Evolutionary conservation across 1,140 invertebrate genomes (phyloP).

Genomic region (Drosophila repletoides): DNA sequence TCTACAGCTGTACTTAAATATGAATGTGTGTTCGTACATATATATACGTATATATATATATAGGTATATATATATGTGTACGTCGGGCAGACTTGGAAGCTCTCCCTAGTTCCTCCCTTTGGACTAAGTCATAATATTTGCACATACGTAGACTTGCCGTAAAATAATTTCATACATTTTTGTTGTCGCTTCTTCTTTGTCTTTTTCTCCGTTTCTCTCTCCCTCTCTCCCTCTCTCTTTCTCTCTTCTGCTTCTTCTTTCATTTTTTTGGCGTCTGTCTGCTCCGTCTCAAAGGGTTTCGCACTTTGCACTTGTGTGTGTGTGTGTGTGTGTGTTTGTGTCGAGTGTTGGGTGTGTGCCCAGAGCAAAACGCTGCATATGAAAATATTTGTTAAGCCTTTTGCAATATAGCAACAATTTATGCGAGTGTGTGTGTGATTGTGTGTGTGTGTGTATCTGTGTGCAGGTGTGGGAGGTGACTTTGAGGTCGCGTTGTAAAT

Average conservation of each 20-base stretch:
- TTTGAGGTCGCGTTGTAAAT: slow-evolving; percentile 46
- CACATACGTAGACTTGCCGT: slow-evolving; percentile 56
- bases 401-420: slow-evolving; percentile 41
- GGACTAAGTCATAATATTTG: slow-evolving; percentile 57
- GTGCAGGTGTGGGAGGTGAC: slow-evolving; percentile 1
- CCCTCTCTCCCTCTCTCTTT: neutral
- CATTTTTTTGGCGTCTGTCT: slow-evolving; percentile 33
- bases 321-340: neutral
- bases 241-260: slow-evolving; percentile 13
- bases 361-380: slow-evolving; percentile 54
- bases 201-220: slow-evolving; percentile 3
- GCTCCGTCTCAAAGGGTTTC: slow-evolving; percentile 69
- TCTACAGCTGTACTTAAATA: neutral
- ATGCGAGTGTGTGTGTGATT: slow-evolving; percentile 14
- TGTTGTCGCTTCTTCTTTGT: slow-evolving; percentile 14
- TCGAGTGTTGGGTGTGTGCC: slow-evolving; percentile 12
- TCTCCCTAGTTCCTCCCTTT: neutral
- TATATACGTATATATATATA: neutral
- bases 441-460: neutral
- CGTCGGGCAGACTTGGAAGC: slow-evolving; percentile 2
- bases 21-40: neutral
- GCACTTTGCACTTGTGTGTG: slow-evolving; percentile 49
- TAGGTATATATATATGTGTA: neutral
- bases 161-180: slow-evolving; percentile 66
- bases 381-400: slow-evolving; percentile 66